These are phyloP conservation scores for Micrasema longulum DNA, from an alignment of 1,140 invertebrate genomes.

Conservation along the genomic window DNA sequence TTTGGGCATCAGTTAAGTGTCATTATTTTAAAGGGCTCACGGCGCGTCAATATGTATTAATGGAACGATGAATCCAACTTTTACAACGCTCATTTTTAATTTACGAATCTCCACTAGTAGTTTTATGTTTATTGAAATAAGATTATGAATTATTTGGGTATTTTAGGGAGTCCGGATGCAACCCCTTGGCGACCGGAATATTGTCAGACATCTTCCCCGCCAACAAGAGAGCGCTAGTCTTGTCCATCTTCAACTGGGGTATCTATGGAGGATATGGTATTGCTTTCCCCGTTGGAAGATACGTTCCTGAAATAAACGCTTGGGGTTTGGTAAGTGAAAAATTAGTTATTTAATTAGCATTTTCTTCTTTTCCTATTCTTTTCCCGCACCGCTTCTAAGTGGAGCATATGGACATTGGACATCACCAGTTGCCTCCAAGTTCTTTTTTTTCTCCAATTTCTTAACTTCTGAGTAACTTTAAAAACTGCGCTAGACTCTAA, in stretches of 20 bases:
- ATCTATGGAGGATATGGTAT: conserved; percentile 95
- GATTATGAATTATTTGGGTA: background rate
- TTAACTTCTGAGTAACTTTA: too few species aligned
- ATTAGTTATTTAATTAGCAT: too few species aligned
- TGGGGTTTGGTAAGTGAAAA: conserved; percentile 79
- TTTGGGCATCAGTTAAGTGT: too few species aligned
- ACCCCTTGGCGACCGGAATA: conserved; percentile 88
- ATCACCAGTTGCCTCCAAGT: too few species aligned
- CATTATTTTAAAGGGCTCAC: too few species aligned
- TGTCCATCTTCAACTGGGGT: conserved; percentile 96
- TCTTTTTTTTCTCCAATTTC: too few species aligned
- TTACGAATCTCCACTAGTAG: background rate
- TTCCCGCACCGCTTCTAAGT: too few species aligned
- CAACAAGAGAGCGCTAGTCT: conserved; percentile 85
- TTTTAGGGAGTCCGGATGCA: conserved; percentile 91
- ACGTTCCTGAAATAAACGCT: conserved; percentile 82
- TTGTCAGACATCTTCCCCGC: conserved; percentile 88
- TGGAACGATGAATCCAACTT: too few species aligned
- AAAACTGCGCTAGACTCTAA: too few species aligned
- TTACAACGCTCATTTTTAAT: background rate
- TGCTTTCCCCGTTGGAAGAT: conserved; percentile 91
- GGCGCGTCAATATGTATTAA: too few species aligned
- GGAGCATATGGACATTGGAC: too few species aligned
- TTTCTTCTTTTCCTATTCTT: too few species aligned
- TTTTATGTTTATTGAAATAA: background rate